Conservation (phyloP, 2,113 vertebrate genomes). For the Pipa parva region DNA sequence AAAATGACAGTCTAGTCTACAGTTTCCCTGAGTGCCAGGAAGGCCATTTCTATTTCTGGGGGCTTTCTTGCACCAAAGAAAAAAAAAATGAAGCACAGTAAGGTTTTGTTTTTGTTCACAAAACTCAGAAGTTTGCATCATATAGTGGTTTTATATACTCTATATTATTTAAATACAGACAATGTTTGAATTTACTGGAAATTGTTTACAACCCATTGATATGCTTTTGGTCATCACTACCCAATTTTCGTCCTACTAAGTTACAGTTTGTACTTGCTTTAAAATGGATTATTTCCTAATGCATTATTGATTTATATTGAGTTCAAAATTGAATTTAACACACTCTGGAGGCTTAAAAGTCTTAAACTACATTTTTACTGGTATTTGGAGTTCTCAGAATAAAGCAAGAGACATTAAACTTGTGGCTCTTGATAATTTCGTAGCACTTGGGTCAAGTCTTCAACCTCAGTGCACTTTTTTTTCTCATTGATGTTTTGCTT, state of each 20-base stretch:
- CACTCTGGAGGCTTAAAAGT: too few relatives aligned
- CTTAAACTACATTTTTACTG: too few relatives aligned
- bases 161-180: not conserved
- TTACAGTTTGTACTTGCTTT: constrained; percentile 5
- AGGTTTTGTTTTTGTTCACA: not conserved
- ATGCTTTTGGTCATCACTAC: constrained; percentile 9
- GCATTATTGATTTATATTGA: not conserved
- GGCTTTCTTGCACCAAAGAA: too few relatives aligned
- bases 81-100: not conserved
- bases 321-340: not conserved
- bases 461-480: too few relatives aligned
- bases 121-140: not conserved
- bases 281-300: constrained; percentile 6
- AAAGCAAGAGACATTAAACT: too few relatives aligned
- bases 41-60: too few relatives aligned
- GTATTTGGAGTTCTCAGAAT: too few relatives aligned
- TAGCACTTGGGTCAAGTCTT: too few relatives aligned
- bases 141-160: not conserved
- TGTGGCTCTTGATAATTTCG: too few relatives aligned
- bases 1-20: too few relatives aligned
- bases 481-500: too few relatives aligned
- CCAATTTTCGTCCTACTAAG: not conserved
- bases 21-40: too few relatives aligned
- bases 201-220: constrained; percentile 37
- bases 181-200: constrained; percentile 5